Evolutionary conservation across 2,888 invertebrate species (phyloP).

Genomic region (Lepidochrysops patricia): DNA sequence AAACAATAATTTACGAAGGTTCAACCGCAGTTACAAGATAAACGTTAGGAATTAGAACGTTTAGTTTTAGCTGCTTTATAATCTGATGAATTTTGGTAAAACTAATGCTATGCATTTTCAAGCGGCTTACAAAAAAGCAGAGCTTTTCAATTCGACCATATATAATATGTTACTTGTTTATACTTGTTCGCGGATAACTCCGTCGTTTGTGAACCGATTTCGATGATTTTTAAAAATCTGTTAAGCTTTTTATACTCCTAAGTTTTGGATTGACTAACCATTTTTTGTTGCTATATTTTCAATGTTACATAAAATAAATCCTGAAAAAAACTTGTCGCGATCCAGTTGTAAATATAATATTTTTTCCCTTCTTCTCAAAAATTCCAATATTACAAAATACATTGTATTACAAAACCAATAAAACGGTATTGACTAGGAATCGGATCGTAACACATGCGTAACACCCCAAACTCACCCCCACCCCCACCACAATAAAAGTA

Average conservation of each 20-base stretch:
- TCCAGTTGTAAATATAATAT: background rate
- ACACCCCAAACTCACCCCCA: conserved; percentile 14
- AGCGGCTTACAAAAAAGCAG: too few relatives aligned
- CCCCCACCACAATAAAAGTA: conserved; percentile 46
- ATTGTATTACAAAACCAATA: conserved; percentile 6
- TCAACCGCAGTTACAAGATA: conserved; percentile 18
- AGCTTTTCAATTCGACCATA: too few relatives aligned
- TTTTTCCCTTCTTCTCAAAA: background rate
- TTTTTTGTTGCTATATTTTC: too few relatives aligned
- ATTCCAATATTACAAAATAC: background rate
- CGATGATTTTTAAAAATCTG: too few relatives aligned
- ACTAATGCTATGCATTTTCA: too few relatives aligned
- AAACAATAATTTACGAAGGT: background rate
- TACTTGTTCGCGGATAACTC: too few relatives aligned
- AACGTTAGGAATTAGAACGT: conserved; percentile 21
- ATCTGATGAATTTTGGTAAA: too few relatives aligned
- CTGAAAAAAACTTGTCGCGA: background rate
- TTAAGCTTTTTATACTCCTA: too few relatives aligned
- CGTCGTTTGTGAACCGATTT: too few relatives aligned
- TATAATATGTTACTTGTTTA: too few relatives aligned
- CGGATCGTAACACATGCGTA: conserved; percentile 41
- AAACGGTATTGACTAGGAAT: conserved; percentile 25
- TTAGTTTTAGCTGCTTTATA: conserved; percentile 28
- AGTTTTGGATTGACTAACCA: too few relatives aligned
- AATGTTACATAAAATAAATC: background rate